These are phyloP conservation scores for Miltochrista miniata DNA, from an alignment of 2,888 invertebrate genomes.

Conservation along the genomic window DNA sequence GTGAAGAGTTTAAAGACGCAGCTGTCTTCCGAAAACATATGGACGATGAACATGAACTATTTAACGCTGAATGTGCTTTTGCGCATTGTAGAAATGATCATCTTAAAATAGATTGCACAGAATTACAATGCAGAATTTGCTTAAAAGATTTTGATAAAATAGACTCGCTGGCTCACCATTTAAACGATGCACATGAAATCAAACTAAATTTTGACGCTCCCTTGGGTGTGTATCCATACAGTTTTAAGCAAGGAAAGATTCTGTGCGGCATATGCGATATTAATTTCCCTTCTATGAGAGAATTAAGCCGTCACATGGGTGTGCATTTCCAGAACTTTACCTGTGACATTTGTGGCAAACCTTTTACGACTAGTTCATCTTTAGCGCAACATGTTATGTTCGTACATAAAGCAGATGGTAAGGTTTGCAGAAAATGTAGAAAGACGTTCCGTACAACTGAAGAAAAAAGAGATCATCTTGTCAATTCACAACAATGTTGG, in stretches of 20 bases:
- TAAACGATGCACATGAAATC: constrained; percentile 50
- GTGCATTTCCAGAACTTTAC: constrained; percentile 63
- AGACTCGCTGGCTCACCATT: constrained; percentile 54
- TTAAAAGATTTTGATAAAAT: constrained; percentile 46
- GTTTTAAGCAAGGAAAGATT: constrained; percentile 58
- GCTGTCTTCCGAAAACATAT: constrained; percentile 54
- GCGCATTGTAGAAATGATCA: constrained; percentile 57
- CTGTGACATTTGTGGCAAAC: constrained; percentile 68
- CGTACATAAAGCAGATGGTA: constrained; percentile 56
- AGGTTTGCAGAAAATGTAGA: constrained; percentile 65
- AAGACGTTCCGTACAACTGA: constrained; percentile 53
- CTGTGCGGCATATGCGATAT: constrained; percentile 55
- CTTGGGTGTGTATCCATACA: constrained; percentile 64
- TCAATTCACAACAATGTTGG: constrained; percentile 56
- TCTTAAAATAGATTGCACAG: constrained; percentile 66
- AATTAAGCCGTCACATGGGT: constrained; percentile 60
- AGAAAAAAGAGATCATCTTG: constrained; percentile 56
- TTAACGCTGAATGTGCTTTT: constrained; percentile 58
- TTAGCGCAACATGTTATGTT: constrained; percentile 57
- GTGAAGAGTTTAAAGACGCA: constrained; percentile 47
- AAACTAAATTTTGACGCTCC: constrained; percentile 52
- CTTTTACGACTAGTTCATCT: constrained; percentile 58
- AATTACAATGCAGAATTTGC: constrained; percentile 63
- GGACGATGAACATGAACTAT: constrained; percentile 52
- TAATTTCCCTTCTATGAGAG: constrained; percentile 57